Evolutionary conservation across 1,140 invertebrate genomes (phyloP).

Genomic region (Asobara japonica): DNA sequence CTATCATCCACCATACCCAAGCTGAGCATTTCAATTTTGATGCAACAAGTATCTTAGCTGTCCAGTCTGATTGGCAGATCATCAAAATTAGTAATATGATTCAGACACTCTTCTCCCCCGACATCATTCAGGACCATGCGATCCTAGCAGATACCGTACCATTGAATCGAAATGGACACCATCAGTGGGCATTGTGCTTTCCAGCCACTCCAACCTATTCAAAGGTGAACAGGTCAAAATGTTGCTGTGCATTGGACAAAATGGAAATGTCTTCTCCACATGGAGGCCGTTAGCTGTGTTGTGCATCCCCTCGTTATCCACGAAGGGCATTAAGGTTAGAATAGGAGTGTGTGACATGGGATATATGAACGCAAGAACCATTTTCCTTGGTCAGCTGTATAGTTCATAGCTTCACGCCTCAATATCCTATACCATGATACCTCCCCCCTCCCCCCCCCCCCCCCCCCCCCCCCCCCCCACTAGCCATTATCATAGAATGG

Average conservation of each 20-base stretch:
- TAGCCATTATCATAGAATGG: not conserved
- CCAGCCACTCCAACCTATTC: too few relatives aligned
- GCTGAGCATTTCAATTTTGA: too few relatives aligned
- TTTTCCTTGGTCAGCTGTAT: slow-evolving; percentile 31
- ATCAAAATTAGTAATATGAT: too few relatives aligned
- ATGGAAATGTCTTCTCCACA: not conserved
- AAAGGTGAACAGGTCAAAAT: not conserved
- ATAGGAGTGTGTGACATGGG: not conserved
- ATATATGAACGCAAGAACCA: not conserved
- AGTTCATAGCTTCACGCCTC: not conserved
- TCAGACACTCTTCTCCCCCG: too few relatives aligned
- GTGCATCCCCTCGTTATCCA: slow-evolving; percentile 28
- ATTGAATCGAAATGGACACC: too few relatives aligned
- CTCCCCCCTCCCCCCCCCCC: not conserved
- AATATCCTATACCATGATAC: not conserved
- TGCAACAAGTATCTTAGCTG: too few relatives aligned
- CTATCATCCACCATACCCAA: too few relatives aligned
- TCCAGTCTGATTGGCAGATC: too few relatives aligned
- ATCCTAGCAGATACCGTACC: too few relatives aligned
- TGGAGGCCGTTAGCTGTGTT: slow-evolving; percentile 3
- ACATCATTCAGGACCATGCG: too few relatives aligned
- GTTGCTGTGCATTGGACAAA: not conserved
- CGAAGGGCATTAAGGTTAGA: slow-evolving; percentile 11
- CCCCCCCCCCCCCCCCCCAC: too few relatives aligned
- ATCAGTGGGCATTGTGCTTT: too few relatives aligned